Base-by-base conservation (phyloP, 2,888 invertebrate species). In the Drosophila mimetica region DNA sequence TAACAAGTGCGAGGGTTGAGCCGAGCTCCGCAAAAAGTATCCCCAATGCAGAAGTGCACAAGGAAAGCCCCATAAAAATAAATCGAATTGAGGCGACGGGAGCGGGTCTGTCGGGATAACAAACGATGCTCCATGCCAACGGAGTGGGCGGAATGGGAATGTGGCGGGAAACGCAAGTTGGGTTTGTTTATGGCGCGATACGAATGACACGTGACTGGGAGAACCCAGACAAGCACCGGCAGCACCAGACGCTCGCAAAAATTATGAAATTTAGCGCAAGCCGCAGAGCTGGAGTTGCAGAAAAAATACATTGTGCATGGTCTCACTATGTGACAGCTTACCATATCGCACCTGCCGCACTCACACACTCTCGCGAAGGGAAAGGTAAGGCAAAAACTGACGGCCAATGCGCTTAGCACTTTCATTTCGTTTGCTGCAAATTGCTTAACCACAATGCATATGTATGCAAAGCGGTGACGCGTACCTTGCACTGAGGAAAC, bases 231-330 rank as follows among this genome's bases (percentile, higher is more conserved):
- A 57, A 44, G 52, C 32, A 30, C 46, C 53, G 34, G 59, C 42
- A 61, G 70, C 59, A 30, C 47, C 55, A 71, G 58, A 54, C 44
- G 50, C 32, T 73, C 41, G 46, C 48, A 72, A 74, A 81, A 86
- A 86, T 84, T 82, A 88, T 84, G 83, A 84, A 84, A 84, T 84
- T 88, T 88, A 88, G 83, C 79, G 58, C 88, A 79, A 79, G 79
- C 83, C 88, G 60, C 79, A 79, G 61, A 65, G 47, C 60, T 60
- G 58, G 37, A 37, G 55, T 53, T 64, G 63, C 66, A 55, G 36
- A 37, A 53, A 48, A 64, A 71, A 46, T 57, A 46, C 51, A 44
- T 50, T 50, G 52, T 28, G 25, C 54, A 25, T 41, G 41, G 46
- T 14, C 30, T 8, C 59, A 28, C 50, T 54, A 53, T 59, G 54